Conservation (phyloP, 1,140 invertebrate species). For the Littorina saxatilis region DNA sequence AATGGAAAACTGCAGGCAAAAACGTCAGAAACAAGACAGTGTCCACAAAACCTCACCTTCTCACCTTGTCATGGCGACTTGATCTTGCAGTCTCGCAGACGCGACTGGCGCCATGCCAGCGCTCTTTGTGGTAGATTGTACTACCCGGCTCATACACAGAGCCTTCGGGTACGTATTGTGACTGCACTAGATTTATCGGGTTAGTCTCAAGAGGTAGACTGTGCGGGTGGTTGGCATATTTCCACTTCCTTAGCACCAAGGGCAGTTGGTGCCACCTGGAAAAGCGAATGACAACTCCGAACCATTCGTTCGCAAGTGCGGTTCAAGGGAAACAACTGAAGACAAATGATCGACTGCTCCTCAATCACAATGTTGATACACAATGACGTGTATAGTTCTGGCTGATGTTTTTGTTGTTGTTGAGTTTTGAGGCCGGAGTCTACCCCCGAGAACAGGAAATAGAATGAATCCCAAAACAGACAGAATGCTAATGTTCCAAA, state of each 20-base stretch:
- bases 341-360: neutral
- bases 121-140: neutral
- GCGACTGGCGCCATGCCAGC: constrained; percentile 34
- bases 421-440: neutral
- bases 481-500: no score
- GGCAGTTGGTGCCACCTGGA: constrained; percentile 34
- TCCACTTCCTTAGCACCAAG: constrained; percentile 36
- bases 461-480: no score
- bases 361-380: neutral
- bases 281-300: neutral
- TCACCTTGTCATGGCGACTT: constrained; percentile 34
- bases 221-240: constrained; percentile 11
- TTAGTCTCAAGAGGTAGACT: neutral
- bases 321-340: neutral
- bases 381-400: neutral
- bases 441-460: neutral
- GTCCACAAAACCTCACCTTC: neutral
- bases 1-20: no score
- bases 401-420: neutral
- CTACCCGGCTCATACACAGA: neutral
- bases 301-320: neutral
- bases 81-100: constrained; percentile 2
- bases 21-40: neutral
- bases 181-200: neutral
- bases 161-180: neutral